phyloP scores from a whole-genome alignment of 2,888 invertebrate genomes.

The Digitonthophagus gazella region DNA sequence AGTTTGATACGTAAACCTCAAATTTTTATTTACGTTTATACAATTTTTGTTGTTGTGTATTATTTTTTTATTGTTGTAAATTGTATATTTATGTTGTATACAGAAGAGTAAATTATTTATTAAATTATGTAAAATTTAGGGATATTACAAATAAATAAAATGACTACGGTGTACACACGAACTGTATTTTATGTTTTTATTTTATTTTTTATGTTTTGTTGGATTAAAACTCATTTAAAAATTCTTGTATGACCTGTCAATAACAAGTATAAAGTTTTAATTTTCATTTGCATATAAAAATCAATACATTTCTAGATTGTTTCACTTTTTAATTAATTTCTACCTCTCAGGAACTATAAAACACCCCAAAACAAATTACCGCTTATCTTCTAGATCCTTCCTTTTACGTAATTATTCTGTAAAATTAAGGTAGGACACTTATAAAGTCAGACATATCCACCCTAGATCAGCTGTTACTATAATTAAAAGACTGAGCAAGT shows the following conservation, averaged over 20 bases:
- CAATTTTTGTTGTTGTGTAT: conserved; percentile 9
- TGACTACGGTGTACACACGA: neutral
- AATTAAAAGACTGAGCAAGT: no score
- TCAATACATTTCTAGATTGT: no score
- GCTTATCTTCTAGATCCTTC: no score
- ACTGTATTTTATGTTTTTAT: neutral
- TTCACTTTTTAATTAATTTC: no score
- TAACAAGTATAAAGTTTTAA: neutral
- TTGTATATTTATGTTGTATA: conserved; percentile 9
- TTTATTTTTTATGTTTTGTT: neutral
- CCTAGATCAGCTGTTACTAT: no score
- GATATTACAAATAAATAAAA: neutral
- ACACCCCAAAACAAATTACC: no score
- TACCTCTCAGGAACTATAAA: no score
- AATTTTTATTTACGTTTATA: neutral
- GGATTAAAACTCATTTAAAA: neutral
- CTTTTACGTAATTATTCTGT: no score
- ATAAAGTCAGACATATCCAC: no score
- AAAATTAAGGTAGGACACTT: no score
- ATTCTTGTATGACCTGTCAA: neutral
- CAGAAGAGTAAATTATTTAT: conserved; percentile 15
- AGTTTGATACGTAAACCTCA: neutral
- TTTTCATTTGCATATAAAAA: no score
- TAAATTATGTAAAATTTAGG: conserved; percentile 5
- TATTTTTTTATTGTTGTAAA: conserved; percentile 8